Percentiles rank a stretch among this genome's conserved stretches.
phyloP scores from a whole-genome alignment of 2,797 vertebrate genomes.

The Anguilla marmorata region DNA sequence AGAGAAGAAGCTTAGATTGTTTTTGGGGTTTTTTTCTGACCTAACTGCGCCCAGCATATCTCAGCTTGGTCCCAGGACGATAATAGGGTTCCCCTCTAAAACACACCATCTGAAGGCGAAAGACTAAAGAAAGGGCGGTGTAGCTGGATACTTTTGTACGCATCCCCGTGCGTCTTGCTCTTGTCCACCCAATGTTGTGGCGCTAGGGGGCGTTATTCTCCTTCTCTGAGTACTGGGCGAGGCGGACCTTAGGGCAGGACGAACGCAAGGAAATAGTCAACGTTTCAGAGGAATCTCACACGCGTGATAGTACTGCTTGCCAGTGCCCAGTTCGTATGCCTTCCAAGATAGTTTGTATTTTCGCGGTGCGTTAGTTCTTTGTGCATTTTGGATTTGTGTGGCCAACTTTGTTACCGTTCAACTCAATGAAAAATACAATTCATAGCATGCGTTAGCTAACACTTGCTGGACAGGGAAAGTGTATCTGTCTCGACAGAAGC shows the following conservation, averaged over 20 bases:
- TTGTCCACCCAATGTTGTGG: neutral
- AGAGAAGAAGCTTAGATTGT: neutral
- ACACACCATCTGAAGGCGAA: neutral
- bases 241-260: slow-evolving; percentile 16
- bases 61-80: neutral
- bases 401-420: neutral
- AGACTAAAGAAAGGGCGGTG: neutral
- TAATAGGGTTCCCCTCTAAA: neutral
- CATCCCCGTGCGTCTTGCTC: too few species aligned
- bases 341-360: neutral
- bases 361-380: neutral
- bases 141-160: neutral
- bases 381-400: neutral
- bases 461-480: slow-evolving; percentile 11
- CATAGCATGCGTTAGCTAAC: neutral
- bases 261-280: neutral
- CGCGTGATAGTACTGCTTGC: neutral
- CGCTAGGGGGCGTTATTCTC: neutral
- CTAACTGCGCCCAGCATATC: neutral
- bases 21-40: neutral
- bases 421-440: slow-evolving; percentile 12
- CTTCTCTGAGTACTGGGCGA: neutral
- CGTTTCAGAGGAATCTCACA: neutral
- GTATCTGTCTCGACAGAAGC: neutral
- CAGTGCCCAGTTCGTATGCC: neutral